Evolutionary conservation across 2,888 invertebrate species (phyloP).

Genomic region (Drosophila anomalipes): DNA sequence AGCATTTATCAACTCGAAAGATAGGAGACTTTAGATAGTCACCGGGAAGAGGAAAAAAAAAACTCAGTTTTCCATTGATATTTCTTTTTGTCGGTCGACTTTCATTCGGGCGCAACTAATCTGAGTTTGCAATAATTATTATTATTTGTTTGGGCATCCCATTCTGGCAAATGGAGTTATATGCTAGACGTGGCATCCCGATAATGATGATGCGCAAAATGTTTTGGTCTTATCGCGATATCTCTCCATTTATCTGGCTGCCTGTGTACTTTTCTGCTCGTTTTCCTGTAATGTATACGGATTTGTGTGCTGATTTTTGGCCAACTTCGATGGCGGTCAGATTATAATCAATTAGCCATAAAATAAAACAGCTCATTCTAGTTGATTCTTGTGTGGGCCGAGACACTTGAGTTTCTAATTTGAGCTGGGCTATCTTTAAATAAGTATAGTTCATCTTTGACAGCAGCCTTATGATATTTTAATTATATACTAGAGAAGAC

Average conservation of each 20-base stretch:
- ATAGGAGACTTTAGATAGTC: conserved; percentile 58
- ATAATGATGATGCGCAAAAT: conserved; percentile 73
- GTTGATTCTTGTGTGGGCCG: conserved; percentile 44
- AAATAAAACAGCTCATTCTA: conserved; percentile 62
- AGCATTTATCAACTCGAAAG: conserved; percentile 65
- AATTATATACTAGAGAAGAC: conserved; percentile 19
- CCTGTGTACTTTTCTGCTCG: conserved; percentile 23
- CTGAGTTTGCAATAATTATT: conserved; percentile 68
- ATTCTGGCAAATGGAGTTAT: conserved; percentile 4
- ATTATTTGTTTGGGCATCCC: conserved; percentile 52
- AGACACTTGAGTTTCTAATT: conserved; percentile 50
- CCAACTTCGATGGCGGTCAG: conserved; percentile 60
- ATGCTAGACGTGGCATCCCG: conserved; percentile 15
- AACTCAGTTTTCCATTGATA: conserved; percentile 59
- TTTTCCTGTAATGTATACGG: conserved; percentile 59
- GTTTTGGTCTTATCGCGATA: conserved; percentile 52
- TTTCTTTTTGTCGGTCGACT: conserved; percentile 30
- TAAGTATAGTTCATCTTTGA: conserved; percentile 9
- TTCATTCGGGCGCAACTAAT: conserved; percentile 68
- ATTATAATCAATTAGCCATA: conserved; percentile 75
- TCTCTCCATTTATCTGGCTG: conserved; percentile 32
- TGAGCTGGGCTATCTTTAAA: conserved; percentile 17
- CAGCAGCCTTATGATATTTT: conserved; percentile 35
- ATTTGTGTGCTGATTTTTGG: conserved; percentile 75
- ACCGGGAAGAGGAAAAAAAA: conserved; percentile 12